These are phyloP conservation scores for Leptestheria dahalacensis DNA, from an alignment of 1,140 invertebrate species.

Conservation along the genomic window DNA sequence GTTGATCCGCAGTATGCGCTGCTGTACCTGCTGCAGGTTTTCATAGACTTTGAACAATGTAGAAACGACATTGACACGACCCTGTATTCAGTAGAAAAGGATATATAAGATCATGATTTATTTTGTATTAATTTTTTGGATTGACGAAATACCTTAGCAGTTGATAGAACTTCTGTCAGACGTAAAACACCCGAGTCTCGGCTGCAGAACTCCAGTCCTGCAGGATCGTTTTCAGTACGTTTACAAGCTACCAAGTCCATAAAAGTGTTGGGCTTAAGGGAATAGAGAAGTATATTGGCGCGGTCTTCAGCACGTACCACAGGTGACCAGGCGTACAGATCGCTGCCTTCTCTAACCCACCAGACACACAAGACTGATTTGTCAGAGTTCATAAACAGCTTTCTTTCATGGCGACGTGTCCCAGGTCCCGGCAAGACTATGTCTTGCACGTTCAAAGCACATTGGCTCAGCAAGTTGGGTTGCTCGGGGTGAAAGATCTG, in stretches of 20 bases:
- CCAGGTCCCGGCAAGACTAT: slow-evolving; percentile 5
- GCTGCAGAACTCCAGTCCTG: background rate
- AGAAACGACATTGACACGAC: background rate
- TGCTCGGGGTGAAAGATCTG: background rate
- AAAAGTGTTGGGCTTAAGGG: background rate
- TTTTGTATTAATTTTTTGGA: background rate
- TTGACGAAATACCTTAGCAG: background rate
- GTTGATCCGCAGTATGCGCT: background rate
- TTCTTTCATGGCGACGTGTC: slow-evolving; percentile 11
- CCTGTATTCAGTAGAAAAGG: background rate
- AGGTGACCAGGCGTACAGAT: slow-evolving; percentile 11
- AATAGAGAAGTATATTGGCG: slow-evolving; percentile 12
- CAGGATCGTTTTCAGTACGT: slow-evolving; percentile 8
- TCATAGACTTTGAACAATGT: slow-evolving; percentile 2
- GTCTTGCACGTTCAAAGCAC: background rate
- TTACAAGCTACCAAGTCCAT: slow-evolving; percentile 10
- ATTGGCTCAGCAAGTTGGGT: background rate
- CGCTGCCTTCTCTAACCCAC: slow-evolving; percentile 10
- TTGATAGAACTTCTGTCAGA: background rate
- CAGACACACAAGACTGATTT: slow-evolving; percentile 4
- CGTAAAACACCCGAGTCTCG: background rate
- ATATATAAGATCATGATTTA: background rate
- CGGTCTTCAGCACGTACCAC: slow-evolving; percentile 10
- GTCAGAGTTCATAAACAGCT: background rate
- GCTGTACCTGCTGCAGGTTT: background rate